Percentiles rank a stretch among this genome's conserved stretches.
Conservation (phyloP, 1,140 invertebrate genomes). For the Lepidotrigona ventralis region DNA sequence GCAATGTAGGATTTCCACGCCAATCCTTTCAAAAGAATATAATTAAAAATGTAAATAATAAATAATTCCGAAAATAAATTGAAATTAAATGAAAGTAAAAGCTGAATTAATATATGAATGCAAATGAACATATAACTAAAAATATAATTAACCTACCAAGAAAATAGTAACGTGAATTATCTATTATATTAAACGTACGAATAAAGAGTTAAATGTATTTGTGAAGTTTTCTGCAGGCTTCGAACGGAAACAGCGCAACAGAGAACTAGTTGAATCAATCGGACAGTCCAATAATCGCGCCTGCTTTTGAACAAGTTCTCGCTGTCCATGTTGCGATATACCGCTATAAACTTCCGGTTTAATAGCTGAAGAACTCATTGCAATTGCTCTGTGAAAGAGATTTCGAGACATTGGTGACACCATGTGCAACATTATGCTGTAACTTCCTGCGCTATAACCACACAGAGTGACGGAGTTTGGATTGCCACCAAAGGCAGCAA, state of each 20-base stretch:
- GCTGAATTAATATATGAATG: too few species aligned
- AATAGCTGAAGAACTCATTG: conserved; percentile 83
- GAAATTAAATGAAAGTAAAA: too few species aligned
- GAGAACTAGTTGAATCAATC: conserved; percentile 80
- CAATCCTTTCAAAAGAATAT: conserved; percentile 78
- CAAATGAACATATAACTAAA: too few species aligned
- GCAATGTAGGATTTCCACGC: conserved; percentile 81
- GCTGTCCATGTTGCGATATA: conserved; percentile 79
- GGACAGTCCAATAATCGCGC: conserved; percentile 85
- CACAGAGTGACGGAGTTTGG: conserved; percentile 83
- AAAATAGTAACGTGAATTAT: too few species aligned
- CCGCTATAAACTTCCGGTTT: conserved; percentile 76
- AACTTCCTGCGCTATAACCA: conserved; percentile 85
- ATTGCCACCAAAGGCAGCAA: conserved; percentile 82
- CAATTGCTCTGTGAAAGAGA: conserved; percentile 86
- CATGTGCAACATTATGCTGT: conserved; percentile 83
- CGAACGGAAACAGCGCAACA: conserved; percentile 84
- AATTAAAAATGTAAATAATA: too few species aligned
- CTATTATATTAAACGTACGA: conserved; percentile 49
- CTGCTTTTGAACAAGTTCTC: conserved; percentile 83
- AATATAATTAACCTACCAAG: too few species aligned
- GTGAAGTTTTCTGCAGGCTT: conserved; percentile 71
- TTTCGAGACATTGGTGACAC: conserved; percentile 82
- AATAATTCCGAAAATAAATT: too few species aligned
- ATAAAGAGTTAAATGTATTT: conserved; percentile 51